Evolutionary conservation across 2,888 invertebrate genomes (phyloP), one percentile per base, ranked within the genome.

Genomic region (Lymantria dispar): DNA sequence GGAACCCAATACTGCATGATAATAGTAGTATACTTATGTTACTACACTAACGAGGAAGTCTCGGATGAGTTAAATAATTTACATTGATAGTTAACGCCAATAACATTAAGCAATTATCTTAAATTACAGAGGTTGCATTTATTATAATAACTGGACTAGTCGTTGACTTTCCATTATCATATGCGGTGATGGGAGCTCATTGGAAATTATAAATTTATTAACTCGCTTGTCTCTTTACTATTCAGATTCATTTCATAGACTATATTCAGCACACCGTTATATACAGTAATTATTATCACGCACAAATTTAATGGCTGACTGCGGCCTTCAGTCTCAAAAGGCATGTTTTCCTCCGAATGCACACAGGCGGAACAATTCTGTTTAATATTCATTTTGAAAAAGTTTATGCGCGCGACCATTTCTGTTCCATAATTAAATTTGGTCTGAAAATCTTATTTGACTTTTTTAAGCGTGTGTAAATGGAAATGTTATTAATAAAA

Each of bases 91-190:
- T 5, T 33, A 33, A 1, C 10, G 8, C 33, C 10, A 33, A 2
- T 1, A 7, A 10, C 8, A 33, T 10, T 22, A 33, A 33, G 33
- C 33, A 10, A 22, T 33, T 10, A 33, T 33, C 33, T 10, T 33
- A 33, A 10, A 33, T 33, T 33, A 33, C 8, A 33, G 5, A 61
- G 65, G 65, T 62, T 72, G 68, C 62, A 66, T 73, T 72, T 71
- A 73, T 72, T 74, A 74, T 62, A 68, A 56, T 64, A 72, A 74
- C 69, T 70, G 67, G 70, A 67, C 69, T 64, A 75, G 66, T 69
- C 68, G 77, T 78, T 76, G 75, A 77, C 74, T 79, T 79, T 78
- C 72, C 76, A 85, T 86, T 85, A 85, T 81, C 80, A 85, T 83
- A 85, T 67, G 60, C 62, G 73, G 85, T 85, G 85, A 85, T 79